Evolutionary conservation across 2,113 vertebrate genomes (phyloP).

Genomic region (Capreolus pygargus): DNA sequence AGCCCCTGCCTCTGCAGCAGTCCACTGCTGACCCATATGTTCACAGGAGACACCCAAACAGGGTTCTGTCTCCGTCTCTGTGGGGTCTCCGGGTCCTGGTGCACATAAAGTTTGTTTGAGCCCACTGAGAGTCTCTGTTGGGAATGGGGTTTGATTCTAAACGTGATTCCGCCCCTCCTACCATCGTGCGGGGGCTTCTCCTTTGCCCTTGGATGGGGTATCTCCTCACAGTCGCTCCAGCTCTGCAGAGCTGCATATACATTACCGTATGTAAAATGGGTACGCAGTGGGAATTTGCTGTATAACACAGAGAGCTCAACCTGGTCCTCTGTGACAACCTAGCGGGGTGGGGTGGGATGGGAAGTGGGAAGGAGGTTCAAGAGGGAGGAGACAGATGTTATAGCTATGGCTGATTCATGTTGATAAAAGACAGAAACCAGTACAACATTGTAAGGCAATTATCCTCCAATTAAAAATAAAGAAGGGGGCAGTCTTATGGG

Average conservation of each 20-base stretch:
- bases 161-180: not conserved
- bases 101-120: not conserved
- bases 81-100: not conserved
- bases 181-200: rapidly evolving
- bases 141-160: not conserved
- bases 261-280: not conserved
- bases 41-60: not conserved
- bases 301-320: not conserved
- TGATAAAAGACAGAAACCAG: not conserved
- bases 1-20: not conserved
- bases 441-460: not conserved
- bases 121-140: not conserved
- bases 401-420: not conserved
- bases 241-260: rapidly evolving
- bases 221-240: not conserved
- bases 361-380: not conserved
- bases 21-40: rapidly evolving
- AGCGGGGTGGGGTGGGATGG: not conserved
- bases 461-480: not conserved
- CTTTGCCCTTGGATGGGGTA: not conserved
- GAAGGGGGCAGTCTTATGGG: not conserved
- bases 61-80: not conserved
- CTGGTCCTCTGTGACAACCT: not conserved
- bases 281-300: not conserved
- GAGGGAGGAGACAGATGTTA: not conserved